Evolutionary conservation across 1,140 invertebrate species (phyloP), one percentile per base, ranked within the genome.

Genomic region (Sarcophaga bullata): DNA sequence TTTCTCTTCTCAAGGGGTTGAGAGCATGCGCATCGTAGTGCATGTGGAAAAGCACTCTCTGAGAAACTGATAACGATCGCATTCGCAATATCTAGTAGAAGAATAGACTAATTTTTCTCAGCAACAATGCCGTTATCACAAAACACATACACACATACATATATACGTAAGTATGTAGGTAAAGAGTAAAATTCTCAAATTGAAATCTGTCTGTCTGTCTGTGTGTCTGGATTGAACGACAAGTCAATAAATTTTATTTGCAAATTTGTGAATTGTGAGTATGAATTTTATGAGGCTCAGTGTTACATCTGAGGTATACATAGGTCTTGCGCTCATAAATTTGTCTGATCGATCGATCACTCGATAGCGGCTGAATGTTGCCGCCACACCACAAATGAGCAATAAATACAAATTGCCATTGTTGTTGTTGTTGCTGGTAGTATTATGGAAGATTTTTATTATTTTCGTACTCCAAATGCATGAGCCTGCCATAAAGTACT

Each of bases 341-440:
- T n/a, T 37, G 54, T 13, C 54, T n/a, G n/a, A 7, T 13, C 54
- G 13, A 13, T 58, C 54, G 54, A 58, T 58, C 54, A n/a, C 15
- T 58, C 25, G 25, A 37, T 37, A 37, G 25, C 25, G 25, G 1
- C 13, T 58, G 54, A 68, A 19, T 19, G 62, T 17, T n/a, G 9
- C 62, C 13, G n/a, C 10, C 62, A 68, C 19, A 17, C 62, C 62
- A 68, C 62, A 25, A 25, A 68, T 8, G 62, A 68, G 62, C 17
- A 68, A 68, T 68, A 68, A 68, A 68, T 68, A 68, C 62, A 68
- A 68, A 68, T 68, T 68, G 62, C n/a, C 62, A 68, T 37, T 37
- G 25, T 37, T 37, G 25, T 37, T 37, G 25, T 37, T 37, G 4
- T 37, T 37, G 25, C 4, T 37, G 25, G 25, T 37, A 2, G 25